A percentile compares a stretch with the other conserved stretches of the same genome.
Conservation (phyloP, 2,797 vertebrate genomes). For the Rhinatrema bivittatum region DNA sequence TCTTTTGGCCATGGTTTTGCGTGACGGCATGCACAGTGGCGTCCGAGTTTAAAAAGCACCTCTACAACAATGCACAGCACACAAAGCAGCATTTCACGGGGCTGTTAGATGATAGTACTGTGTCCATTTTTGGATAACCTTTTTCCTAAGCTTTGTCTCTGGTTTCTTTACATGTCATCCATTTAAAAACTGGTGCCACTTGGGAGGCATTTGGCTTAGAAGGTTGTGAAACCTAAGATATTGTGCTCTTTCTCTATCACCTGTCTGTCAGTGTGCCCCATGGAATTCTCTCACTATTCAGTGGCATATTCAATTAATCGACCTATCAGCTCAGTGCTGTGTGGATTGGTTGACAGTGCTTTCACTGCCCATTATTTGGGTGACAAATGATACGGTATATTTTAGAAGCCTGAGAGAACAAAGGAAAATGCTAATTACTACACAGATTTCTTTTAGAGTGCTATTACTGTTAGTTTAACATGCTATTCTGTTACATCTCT, state of each 20-base stretch:
- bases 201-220: constrained; percentile 14
- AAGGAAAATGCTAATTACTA: constrained; percentile 30
- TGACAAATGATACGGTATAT: constrained; percentile 15
- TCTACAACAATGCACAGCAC: no score
- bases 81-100: no score
- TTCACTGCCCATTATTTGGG: constrained; percentile 17
- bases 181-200: no score
- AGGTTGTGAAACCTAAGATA: constrained; percentile 26
- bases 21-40: no score
- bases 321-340: constrained; percentile 19
- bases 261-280: constrained; percentile 28
- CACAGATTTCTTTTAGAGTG: not conserved
- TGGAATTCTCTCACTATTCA: constrained; percentile 21
- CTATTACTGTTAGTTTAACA: no score
- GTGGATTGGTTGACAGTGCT: constrained; percentile 8
- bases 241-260: constrained; percentile 28
- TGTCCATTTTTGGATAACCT: no score
- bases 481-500: no score
- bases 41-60: no score
- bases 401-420: constrained; percentile 7
- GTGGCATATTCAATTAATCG: constrained; percentile 32
- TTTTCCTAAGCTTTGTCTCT: no score
- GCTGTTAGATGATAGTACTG: no score
- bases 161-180: no score
- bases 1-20: no score